phyloP scores from a whole-genome alignment of 2,797 vertebrate genomes.

The Anisognathus igniventris region DNA sequence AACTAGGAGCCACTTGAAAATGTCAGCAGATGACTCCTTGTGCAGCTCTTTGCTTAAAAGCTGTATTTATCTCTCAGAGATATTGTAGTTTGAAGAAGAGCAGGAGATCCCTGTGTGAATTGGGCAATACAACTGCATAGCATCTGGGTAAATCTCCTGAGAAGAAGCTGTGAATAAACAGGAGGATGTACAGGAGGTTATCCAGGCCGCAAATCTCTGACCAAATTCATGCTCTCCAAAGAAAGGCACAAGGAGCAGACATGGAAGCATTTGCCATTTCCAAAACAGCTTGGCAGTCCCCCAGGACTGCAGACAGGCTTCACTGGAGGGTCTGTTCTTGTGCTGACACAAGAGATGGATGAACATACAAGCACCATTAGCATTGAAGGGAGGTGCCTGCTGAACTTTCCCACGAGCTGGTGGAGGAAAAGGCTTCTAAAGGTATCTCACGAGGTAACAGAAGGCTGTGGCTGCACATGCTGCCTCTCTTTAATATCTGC shows the following conservation, averaged over 20 bases:
- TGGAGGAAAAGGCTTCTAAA: not conserved
- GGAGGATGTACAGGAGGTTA: not conserved
- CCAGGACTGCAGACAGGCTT: not conserved
- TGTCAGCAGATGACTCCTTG: not conserved
- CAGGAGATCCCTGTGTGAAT: not conserved
- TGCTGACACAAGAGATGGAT: conserved; percentile 51
- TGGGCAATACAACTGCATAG: not conserved
- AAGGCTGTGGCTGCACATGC: not conserved
- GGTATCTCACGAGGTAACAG: not conserved
- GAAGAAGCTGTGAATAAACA: not conserved
- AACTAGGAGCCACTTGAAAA: not conserved
- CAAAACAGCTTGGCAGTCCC: conserved; percentile 3
- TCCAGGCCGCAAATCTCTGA: not conserved
- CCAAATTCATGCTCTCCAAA: not conserved
- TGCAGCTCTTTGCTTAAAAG: not conserved
- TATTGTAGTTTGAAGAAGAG: not conserved
- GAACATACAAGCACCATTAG: conserved; percentile 24
- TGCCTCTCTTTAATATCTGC: not conserved
- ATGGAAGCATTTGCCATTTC: not conserved
- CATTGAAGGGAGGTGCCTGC: conserved; percentile 30
- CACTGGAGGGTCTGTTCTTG: conserved; percentile 3
- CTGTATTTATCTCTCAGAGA: not conserved
- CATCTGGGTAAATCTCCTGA: not conserved
- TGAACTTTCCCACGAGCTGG: conserved; percentile 18
- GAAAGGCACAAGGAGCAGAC: not conserved